phyloP scores from a whole-genome alignment of 2,113 vertebrate species.

The Protobothrops mucrosquamatus region DNA sequence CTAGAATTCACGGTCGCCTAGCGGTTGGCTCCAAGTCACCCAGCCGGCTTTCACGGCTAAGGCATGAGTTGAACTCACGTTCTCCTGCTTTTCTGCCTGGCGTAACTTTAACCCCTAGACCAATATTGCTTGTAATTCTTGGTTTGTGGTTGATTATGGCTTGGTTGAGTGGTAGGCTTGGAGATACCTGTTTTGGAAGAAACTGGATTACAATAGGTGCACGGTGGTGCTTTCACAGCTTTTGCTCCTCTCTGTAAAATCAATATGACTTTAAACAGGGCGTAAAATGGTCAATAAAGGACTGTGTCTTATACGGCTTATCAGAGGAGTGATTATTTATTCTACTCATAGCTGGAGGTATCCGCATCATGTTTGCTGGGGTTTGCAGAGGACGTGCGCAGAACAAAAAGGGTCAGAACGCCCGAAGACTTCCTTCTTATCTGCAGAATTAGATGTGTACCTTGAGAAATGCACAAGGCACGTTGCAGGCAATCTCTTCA shows the following conservation, averaged over 20 bases:
- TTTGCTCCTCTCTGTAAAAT: background rate
- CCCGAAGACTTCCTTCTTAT: background rate
- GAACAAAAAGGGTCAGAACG: background rate
- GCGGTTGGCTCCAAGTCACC: too few species aligned
- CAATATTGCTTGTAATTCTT: background rate
- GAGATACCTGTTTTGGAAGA: background rate
- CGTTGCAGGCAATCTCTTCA: background rate
- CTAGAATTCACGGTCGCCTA: background rate
- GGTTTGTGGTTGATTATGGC: background rate
- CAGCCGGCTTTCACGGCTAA: too few species aligned
- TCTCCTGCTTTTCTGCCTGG: background rate
- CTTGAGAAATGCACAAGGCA: background rate
- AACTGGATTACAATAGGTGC: background rate
- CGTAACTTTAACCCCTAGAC: background rate
- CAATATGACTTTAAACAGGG: background rate
- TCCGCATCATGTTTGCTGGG: background rate
- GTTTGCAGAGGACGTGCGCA: background rate
- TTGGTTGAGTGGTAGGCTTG: background rate
- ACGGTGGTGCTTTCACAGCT: background rate
- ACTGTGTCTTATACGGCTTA: background rate
- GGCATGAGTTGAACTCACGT: too few species aligned
- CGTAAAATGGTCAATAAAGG: background rate
- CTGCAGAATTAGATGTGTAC: background rate
- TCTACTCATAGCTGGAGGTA: background rate
- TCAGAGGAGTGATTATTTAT: background rate